Conservation (phyloP, 2,797 vertebrate genomes). For the Nannoperca obscura region DNA sequence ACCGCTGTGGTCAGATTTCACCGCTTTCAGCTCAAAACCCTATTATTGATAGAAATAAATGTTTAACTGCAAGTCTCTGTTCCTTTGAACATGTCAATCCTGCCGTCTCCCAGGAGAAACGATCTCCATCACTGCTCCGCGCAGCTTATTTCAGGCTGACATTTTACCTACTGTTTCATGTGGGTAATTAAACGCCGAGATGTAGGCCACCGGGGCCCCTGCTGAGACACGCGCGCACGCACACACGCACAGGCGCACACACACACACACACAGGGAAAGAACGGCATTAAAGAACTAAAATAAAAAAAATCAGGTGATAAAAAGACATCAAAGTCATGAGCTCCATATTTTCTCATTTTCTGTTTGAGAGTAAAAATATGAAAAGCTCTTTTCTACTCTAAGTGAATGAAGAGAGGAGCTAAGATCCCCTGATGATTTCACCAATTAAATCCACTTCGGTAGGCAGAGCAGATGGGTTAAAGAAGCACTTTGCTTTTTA, state of each 20-base stretch:
- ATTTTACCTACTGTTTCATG: constrained; percentile 77
- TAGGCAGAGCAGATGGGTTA: constrained; percentile 15
- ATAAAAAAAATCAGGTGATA: background rate
- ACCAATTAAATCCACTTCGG: constrained; percentile 22
- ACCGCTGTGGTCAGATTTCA: background rate
- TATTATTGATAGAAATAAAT: background rate
- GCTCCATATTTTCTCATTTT: background rate
- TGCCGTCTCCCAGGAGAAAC: constrained; percentile 1
- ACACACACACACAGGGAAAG: constrained; percentile 4
- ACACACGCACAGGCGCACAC: background rate
- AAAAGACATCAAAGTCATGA: constrained; percentile 6
- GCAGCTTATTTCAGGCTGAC: constrained; percentile 72
- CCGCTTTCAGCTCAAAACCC: background rate
- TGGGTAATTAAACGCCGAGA: constrained; percentile 75
- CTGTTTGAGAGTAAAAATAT: constrained; percentile 10
- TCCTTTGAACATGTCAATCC: constrained; percentile 24
- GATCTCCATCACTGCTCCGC: constrained; percentile 27
- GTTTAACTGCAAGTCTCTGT: constrained; percentile 9
- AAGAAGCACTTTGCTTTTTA: background rate
- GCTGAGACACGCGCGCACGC: constrained; percentile 41
- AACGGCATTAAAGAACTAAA: constrained; percentile 29
- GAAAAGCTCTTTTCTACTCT: constrained; percentile 4
- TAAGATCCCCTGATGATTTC: constrained; percentile 6
- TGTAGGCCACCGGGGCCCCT: constrained; percentile 57
- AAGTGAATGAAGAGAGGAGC: constrained; percentile 8